Base-by-base conservation (phyloP, 2,888 invertebrate species). In the Eupithecia abbreviata region DNA sequence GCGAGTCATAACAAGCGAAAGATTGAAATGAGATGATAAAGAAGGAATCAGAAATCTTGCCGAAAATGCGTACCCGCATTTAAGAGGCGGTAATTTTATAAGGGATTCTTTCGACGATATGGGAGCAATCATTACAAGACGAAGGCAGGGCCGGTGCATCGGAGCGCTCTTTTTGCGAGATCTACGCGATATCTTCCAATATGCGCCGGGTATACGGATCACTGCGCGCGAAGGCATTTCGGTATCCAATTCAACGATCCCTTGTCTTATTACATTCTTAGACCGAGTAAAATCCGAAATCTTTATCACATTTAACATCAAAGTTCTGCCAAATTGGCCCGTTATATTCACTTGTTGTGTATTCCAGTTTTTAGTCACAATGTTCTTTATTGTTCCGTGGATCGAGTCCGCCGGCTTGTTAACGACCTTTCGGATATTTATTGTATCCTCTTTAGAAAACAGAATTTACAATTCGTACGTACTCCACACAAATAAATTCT, bases 381-480 rank as follows among this genome's bases (percentile, higher is more conserved):
- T 86, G 91, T 90, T 89, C 90, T 93, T 93, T 93, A 93, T 93
- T 93, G 93, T 93, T 92, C 92, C 90, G 90, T 89, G 91, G 90
- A 87, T 85, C 85, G 77, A 88, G 82, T 87, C 88, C 88, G 89
- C 86, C 89, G 89, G 90, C 93, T 93, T 92, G 93, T 94, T 94
- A 94, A 93, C 93, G 92, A 93, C 93, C 93, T 93, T 92, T 92
- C 85, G 89, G 86, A 92, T 92, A 93, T 94, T 93, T 94, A 94
- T 94, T 91, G 92, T 93, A 93, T 93, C 93, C 93, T 93, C 92
- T 90, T 89, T 90, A 92, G 90, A 92, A 93, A 91, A 93, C 91
- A 93, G 92, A 93, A 93, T 93, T 92, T 93, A 92, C 93, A 93
- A 91, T 88, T 91, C 88, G 87, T 76, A 82, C 77, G 87, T 77